Conservation (phyloP, 2,888 invertebrate genomes). For the Oscheius sp. region DNA sequence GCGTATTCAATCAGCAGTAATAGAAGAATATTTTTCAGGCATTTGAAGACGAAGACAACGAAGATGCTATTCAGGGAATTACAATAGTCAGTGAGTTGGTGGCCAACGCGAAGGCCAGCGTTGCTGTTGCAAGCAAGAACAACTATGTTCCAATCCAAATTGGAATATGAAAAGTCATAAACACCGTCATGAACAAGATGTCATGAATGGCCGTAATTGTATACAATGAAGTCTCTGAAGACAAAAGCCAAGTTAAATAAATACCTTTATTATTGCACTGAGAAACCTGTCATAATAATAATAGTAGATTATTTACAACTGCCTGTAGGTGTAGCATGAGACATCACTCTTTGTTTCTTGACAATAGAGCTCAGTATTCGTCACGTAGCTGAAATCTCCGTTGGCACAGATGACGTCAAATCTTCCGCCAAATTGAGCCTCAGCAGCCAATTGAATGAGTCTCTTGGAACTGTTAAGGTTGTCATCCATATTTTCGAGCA, state of each 20-base stretch:
- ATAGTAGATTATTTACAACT: slow-evolving; percentile 44
- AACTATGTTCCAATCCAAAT: too few species aligned
- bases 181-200: too few species aligned
- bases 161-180: too few species aligned
- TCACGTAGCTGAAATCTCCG: slow-evolving; percentile 66
- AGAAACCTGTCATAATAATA: neutral
- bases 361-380: slow-evolving; percentile 68
- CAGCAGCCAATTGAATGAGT: slow-evolving; percentile 67
- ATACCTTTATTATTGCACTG: slow-evolving; percentile 30
- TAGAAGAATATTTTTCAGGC: neutral
- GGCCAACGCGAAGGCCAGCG: too few species aligned
- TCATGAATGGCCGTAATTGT: too few species aligned
- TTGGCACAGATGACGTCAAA: slow-evolving; percentile 64
- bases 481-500: slow-evolving; percentile 65
- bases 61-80: neutral
- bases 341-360: slow-evolving; percentile 65
- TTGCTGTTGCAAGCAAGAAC: too few species aligned
- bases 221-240: too few species aligned
- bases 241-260: too few species aligned
- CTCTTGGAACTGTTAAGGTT: slow-evolving; percentile 68
- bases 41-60: neutral
- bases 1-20: neutral
- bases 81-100: neutral
- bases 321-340: slow-evolving; percentile 67
- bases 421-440: slow-evolving; percentile 67